Evolutionary conservation across 2,797 vertebrate species (phyloP).

Genomic region (Lepidocolaptes lacrymiger): DNA sequence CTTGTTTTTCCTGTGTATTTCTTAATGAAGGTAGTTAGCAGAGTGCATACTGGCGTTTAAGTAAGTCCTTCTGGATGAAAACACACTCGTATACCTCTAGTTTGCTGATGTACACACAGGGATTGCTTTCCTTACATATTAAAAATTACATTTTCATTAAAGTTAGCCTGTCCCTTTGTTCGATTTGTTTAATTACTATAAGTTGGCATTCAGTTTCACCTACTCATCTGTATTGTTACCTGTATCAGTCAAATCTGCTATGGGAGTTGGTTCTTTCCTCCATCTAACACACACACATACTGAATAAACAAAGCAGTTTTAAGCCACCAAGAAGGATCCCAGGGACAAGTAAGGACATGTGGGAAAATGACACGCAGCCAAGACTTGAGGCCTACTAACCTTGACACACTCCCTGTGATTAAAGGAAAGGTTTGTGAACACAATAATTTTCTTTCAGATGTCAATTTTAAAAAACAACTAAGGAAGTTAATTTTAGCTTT

Average conservation of each 20-base stretch:
- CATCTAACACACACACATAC: background rate
- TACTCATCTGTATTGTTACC: background rate
- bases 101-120: background rate
- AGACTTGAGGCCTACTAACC: conserved; percentile 10
- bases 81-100: background rate
- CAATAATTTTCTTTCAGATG: background rate
- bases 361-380: conserved; percentile 7
- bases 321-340: background rate
- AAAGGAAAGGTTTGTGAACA: background rate
- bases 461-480: conserved; percentile 5
- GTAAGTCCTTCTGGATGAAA: background rate
- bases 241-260: background rate
- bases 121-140: background rate
- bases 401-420: background rate
- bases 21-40: background rate
- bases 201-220: background rate
- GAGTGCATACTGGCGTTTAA: background rate
- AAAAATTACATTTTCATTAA: background rate
- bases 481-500: conserved; percentile 14
- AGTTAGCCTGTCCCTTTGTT: background rate
- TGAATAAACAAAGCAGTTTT: background rate
- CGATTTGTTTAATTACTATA: background rate
- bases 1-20: background rate
- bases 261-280: background rate
- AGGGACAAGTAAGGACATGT: background rate